phyloP scores from a whole-genome alignment of 1,140 invertebrate species.

The Leptestheria dahalacensis region DNA sequence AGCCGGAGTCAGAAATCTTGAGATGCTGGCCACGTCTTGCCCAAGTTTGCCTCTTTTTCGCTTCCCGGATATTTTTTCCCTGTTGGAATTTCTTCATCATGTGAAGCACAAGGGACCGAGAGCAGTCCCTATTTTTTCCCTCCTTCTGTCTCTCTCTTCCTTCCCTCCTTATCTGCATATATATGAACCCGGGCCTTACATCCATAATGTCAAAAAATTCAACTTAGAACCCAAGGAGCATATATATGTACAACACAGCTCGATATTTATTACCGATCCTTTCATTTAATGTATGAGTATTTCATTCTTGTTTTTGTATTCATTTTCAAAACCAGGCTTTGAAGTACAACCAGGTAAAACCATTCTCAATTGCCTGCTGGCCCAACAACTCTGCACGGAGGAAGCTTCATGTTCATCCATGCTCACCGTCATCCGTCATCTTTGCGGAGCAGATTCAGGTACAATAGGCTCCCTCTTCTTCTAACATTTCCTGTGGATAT shows the following conservation, averaged over 20 bases:
- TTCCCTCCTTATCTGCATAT: not conserved
- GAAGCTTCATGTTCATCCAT: slow-evolving; percentile 74
- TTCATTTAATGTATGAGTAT: too few species aligned
- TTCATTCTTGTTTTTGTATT: too few species aligned
- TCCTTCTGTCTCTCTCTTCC: not conserved
- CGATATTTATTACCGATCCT: too few species aligned
- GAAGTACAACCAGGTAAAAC: slow-evolving; percentile 53
- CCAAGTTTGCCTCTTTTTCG: not conserved
- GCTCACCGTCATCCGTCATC: slow-evolving; percentile 69
- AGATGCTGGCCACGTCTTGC: not conserved
- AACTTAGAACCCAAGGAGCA: too few species aligned
- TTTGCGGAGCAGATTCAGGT: slow-evolving; percentile 76
- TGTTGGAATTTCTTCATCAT: not conserved
- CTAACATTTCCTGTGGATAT: too few species aligned
- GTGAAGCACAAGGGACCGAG: not conserved
- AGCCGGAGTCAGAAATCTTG: not conserved
- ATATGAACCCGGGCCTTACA: too few species aligned
- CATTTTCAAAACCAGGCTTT: slow-evolving; percentile 40
- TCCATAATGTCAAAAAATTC: too few species aligned
- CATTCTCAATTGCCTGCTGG: slow-evolving; percentile 67
- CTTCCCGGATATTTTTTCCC: not conserved
- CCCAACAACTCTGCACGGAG: slow-evolving; percentile 67
- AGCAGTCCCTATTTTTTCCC: not conserved
- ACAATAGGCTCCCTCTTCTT: too few species aligned
- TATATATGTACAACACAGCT: too few species aligned